Percentiles rank a stretch among this genome's conserved stretches.
Evolutionary conservation across 2,113 vertebrate species (phyloP).

Genomic region (Rhinichthys klamathensis): DNA sequence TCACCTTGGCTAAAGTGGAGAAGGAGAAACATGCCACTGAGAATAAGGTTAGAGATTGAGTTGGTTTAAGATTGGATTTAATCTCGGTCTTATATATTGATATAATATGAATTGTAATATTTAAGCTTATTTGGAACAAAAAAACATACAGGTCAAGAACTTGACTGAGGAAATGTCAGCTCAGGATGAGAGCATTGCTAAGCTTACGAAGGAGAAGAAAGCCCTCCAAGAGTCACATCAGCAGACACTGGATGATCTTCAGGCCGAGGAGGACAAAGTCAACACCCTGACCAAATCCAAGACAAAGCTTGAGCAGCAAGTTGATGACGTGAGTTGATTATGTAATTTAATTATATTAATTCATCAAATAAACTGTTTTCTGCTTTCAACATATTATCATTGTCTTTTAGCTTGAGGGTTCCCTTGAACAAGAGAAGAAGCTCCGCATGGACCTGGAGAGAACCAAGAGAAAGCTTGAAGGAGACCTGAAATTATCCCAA

Average conservation of each 20-base stretch:
- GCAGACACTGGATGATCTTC: conserved; percentile 70
- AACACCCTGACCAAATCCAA: conserved; percentile 57
- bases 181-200: conserved; percentile 48
- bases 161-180: no score
- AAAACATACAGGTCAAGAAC: no score
- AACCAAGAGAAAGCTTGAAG: conserved; percentile 67
- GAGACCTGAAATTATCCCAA: conserved; percentile 72
- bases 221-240: conserved; percentile 63
- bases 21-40: conserved; percentile 38
- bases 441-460: conserved; percentile 71
- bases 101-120: no score
- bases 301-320: conserved; percentile 59
- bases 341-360: not conserved
- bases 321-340: conserved; percentile 48
- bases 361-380: no score
- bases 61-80: no score
- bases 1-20: conserved; percentile 60
- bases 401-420: conserved; percentile 44
- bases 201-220: conserved; percentile 63
- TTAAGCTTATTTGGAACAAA: no score
- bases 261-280: conserved; percentile 71
- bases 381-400: not conserved
- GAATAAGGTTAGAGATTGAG: conserved; percentile 68
- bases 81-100: no score
- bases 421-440: conserved; percentile 72